Base-by-base conservation (phyloP, 2,113 vertebrate genomes). In the Tinamus guttatus region DNA sequence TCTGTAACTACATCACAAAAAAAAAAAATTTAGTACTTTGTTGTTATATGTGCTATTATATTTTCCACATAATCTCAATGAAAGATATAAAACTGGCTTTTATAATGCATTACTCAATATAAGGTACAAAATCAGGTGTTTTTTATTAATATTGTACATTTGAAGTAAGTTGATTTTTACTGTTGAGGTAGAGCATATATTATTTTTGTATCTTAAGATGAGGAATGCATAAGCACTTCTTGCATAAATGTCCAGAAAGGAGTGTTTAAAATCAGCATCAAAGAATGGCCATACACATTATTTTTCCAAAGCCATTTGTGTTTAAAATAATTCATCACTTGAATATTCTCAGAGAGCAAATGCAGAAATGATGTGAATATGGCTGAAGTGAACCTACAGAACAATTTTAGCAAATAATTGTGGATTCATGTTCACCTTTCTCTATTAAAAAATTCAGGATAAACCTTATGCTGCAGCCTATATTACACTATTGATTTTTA, bases 281-380 rank as follows among this genome's bases (percentile, higher is more conserved):
- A 16, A 30, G 27, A 84, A 78, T 47, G 88, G 38, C 32, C 54
- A 56, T 7, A 56, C 1, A 32, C 41, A 70, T 3, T 56, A 8
- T 27, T 84, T 89, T 91, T 45, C 30, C 51, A 71, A 81, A 93
- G 24, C 38, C 52, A 86, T 68, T 91, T 2, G 43, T n/a, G 4
- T 41, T 83, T 32, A 91, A 32, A 63, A 86, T 91, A 79, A 11
- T 16, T 36, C 7, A 43, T 76, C 52, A 45, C 36, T n/a, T 56
- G 34, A 56, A 41, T 59, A 78, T 76, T 91, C 15, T 62, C 36
- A 90, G 75, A 81, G 81, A 64, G 28, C 4, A 92, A 81, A 90
- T 32, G 11, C 28, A 68, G 85, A 94, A 84, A 59, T 47, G 49
- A 71, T 24, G 13, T 58, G 52, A 73, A 60, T 34, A 59, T 41